These are phyloP conservation scores for Conchocele bisecta DNA, from an alignment of 2,888 invertebrate species.

Conservation along the genomic window DNA sequence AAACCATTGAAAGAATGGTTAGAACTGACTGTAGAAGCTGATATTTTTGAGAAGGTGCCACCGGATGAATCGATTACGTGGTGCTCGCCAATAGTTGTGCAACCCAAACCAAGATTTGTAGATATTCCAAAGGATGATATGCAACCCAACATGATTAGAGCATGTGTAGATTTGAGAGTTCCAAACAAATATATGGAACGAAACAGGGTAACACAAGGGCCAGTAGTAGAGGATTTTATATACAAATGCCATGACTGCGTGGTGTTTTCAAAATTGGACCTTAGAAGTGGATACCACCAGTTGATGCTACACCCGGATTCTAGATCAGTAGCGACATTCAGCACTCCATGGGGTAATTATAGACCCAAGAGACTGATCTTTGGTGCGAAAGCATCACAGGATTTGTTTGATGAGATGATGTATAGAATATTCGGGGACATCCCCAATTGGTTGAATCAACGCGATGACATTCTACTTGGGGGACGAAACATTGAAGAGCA, in stretches of 20 bases:
- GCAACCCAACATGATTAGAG: conserved; percentile 25
- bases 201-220: conserved; percentile 23
- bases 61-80: conserved; percentile 16
- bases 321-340: not conserved
- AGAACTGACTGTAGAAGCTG: conserved; percentile 9
- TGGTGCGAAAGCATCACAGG: not conserved
- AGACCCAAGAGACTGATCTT: not conserved
- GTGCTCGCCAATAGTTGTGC: conserved; percentile 31
- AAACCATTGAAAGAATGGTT: conserved; percentile 23
- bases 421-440: conserved; percentile 1
- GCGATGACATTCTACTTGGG: too few relatives aligned
- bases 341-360: conserved; percentile 1
- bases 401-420: conserved; percentile 7
- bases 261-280: conserved; percentile 7
- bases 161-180: not conserved
- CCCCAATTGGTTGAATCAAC: not conserved
- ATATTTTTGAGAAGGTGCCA: conserved; percentile 22
- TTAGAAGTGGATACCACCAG: not conserved
- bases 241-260: conserved; percentile 9
- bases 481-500: too few relatives aligned
- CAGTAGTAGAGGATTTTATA: conserved; percentile 31
- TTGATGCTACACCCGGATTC: not conserved
- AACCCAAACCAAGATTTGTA: conserved; percentile 23
- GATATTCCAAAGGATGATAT: conserved; percentile 8
- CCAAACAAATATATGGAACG: conserved; percentile 8